A percentile compares a stretch with the other conserved stretches of the same genome.
phyloP scores from a whole-genome alignment of 2,797 vertebrate genomes.

The Sebastes cheni region DNA sequence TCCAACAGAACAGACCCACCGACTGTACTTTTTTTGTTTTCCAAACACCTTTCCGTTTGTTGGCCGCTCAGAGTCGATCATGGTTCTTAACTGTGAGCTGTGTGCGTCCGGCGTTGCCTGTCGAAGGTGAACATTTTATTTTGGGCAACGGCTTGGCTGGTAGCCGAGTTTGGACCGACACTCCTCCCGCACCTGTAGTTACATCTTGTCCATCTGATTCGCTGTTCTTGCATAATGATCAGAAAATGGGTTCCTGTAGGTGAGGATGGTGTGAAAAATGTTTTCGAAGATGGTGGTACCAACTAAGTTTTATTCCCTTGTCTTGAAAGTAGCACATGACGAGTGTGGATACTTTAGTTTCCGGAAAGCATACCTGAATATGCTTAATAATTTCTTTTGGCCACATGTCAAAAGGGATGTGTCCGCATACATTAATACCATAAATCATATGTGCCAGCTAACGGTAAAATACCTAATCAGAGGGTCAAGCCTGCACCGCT shows the following conservation, averaged over 20 bases:
- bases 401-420: neutral
- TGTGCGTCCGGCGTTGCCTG: neutral
- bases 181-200: neutral
- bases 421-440: neutral
- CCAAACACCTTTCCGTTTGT: too few relatives aligned
- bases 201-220: neutral
- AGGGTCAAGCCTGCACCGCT: neutral
- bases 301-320: neutral
- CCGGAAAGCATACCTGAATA: neutral
- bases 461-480: neutral
- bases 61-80: too few relatives aligned
- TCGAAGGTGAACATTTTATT: neutral
- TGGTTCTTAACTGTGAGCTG: neutral
- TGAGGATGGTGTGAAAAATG: neutral
- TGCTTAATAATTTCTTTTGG: neutral
- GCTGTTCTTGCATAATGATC: neutral
- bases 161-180: neutral
- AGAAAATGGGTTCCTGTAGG: neutral
- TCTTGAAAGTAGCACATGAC: neutral
- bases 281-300: neutral
- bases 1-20: too few relatives aligned
- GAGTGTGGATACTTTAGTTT: neutral
- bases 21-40: too few relatives aligned
- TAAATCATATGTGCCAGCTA: too few relatives aligned
- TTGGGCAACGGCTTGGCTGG: neutral